Evolutionary conservation across 2,888 invertebrate species (phyloP).

Genomic region (Melanargia galathea): DNA sequence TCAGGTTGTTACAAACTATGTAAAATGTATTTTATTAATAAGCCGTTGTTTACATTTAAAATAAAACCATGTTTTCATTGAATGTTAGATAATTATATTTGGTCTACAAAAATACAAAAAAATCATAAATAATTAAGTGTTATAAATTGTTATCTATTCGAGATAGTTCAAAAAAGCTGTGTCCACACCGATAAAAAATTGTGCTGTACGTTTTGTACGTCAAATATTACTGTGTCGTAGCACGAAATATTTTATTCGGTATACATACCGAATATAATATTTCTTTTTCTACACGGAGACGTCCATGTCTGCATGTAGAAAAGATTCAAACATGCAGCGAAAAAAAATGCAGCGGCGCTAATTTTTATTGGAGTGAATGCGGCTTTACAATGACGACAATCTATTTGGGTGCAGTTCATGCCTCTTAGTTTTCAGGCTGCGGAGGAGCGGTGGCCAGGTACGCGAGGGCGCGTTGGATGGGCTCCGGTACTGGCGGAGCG

Average conservation of each 20-base stretch:
- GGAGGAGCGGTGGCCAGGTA: slow-evolving; percentile 85
- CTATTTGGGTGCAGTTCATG: slow-evolving; percentile 30
- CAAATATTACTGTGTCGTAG: background rate
- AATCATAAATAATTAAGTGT: slow-evolving; percentile 14
- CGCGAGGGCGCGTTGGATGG: slow-evolving; percentile 85
- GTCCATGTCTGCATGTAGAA: no score
- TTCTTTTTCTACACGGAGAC: no score
- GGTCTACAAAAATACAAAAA: slow-evolving; percentile 39
- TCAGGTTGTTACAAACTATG: background rate
- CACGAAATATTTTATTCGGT: no score
- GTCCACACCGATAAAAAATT: background rate
- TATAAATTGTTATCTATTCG: background rate
- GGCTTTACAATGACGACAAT: slow-evolving; percentile 1
- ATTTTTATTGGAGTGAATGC: background rate
- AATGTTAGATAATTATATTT: slow-evolving; percentile 34
- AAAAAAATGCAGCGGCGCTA: background rate
- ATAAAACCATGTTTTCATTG: slow-evolving; percentile 12
- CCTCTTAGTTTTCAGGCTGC: slow-evolving; percentile 48
- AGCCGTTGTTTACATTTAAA: no score
- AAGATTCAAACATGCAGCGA: background rate
- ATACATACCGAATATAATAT: no score
- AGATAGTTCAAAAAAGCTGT: background rate
- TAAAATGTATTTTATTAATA: no score
- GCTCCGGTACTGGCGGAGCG: slow-evolving; percentile 87
- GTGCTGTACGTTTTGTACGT: background rate